Evolutionary conservation across 2,113 vertebrate genomes (phyloP).

Genomic region (Oryzias celebensis): DNA sequence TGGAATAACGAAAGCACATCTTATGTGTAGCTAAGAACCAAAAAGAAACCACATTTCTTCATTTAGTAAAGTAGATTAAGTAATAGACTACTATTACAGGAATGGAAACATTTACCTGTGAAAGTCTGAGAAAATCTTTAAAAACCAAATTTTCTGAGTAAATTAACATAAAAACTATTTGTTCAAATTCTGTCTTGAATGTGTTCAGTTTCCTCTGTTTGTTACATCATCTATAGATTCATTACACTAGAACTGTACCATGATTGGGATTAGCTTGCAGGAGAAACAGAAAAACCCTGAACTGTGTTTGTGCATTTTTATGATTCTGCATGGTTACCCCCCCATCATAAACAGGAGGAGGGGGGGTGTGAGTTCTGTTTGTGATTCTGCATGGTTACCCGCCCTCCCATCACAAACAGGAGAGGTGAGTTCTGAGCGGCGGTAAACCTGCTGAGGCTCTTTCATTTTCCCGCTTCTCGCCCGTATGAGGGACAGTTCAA

Average conservation of each 20-base stretch:
- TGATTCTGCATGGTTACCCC: conserved; percentile 29
- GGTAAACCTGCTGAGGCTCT: conserved; percentile 75
- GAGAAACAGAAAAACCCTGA: conserved; percentile 14
- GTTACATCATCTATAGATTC: conserved; percentile 52
- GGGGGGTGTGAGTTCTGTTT: conserved; percentile 56
- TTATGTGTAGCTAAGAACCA: too few species aligned
- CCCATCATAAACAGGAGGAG: conserved; percentile 56
- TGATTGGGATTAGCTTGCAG: conserved; percentile 41
- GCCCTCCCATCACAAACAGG: conserved; percentile 57
- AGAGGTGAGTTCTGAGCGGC: conserved; percentile 71
- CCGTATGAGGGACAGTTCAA: conserved; percentile 76
- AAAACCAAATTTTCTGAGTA: too few species aligned
- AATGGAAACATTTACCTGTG: too few species aligned
- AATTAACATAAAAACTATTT: too few species aligned
- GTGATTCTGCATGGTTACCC: conserved; percentile 38
- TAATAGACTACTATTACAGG: too few species aligned
- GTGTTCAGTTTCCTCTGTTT: conserved; percentile 23
- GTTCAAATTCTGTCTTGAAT: neutral
- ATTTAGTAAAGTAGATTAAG: too few species aligned
- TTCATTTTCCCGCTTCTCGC: conserved; percentile 72
- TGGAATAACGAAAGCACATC: too few species aligned
- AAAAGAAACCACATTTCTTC: too few species aligned
- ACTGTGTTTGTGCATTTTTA: conserved; percentile 23
- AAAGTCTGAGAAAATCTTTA: too few species aligned
- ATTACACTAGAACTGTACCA: conserved; percentile 53